phyloP scores from a whole-genome alignment of 2,888 invertebrate genomes.

The Zygogramma bicolorata region DNA sequence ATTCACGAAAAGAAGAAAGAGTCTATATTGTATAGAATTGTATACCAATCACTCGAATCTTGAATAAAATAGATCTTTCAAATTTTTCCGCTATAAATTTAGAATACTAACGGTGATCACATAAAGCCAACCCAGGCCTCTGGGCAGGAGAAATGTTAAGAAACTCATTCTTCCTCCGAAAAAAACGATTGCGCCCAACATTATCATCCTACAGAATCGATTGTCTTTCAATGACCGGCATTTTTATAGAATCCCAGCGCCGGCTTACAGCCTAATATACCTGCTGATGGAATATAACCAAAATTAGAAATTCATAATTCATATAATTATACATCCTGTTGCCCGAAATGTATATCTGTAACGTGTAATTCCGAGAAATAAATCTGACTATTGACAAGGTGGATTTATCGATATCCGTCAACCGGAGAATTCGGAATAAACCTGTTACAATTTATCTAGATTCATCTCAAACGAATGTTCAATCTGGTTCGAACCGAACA shows the following conservation, averaged over 20 bases:
- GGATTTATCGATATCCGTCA: constrained; percentile 46
- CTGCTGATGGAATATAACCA: constrained; percentile 18
- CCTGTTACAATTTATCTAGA: constrained; percentile 38
- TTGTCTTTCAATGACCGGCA: constrained; percentile 6
- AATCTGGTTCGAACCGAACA: constrained; percentile 4
- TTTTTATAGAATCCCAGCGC: neutral
- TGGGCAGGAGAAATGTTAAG: neutral
- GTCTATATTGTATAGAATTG: no score
- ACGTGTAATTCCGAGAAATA: constrained; percentile 45
- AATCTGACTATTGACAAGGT: constrained; percentile 44
- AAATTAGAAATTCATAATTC: constrained; percentile 44
- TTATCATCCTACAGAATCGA: constrained; percentile 2
- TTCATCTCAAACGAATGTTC: constrained; percentile 24
- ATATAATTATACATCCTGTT: constrained; percentile 44
- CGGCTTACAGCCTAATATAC: constrained; percentile 6
- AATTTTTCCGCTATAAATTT: neutral
- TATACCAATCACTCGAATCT: no score
- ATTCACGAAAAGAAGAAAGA: no score
- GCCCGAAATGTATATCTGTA: constrained; percentile 44
- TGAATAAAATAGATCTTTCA: no score
- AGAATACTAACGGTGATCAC: neutral
- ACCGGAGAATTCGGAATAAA: constrained; percentile 37
- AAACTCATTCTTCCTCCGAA: neutral
- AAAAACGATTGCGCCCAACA: neutral
- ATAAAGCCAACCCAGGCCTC: neutral